A percentile compares a stretch with the other conserved stretches of the same genome.
phyloP scores from a whole-genome alignment of 1,140 invertebrate species.

The Bombus sylvicola region DNA sequence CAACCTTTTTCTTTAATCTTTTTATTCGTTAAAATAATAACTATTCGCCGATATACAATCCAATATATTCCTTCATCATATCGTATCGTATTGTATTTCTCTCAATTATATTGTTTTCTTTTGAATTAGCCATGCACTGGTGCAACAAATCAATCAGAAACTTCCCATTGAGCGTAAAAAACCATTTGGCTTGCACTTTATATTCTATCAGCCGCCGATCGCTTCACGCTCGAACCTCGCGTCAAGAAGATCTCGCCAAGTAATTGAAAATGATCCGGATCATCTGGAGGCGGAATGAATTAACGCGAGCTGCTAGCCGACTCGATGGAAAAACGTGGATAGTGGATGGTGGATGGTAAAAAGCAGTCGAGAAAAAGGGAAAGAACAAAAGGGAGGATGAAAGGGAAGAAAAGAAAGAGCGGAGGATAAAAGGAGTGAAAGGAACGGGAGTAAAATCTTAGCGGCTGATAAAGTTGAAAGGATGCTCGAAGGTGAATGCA shows the following conservation, averaged over 20 bases:
- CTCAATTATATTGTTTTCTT: neutral
- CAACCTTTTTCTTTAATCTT: neutral
- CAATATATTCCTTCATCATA: too few species aligned
- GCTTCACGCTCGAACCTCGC: neutral
- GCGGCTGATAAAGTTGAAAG: constrained; percentile 1
- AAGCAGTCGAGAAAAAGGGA: too few species aligned
- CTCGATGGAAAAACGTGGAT: too few species aligned
- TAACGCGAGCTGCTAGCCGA: neutral
- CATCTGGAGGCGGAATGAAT: neutral
- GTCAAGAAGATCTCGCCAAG: constrained; percentile 3
- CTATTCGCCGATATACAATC: too few species aligned
- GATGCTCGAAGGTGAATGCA: constrained; percentile 9
- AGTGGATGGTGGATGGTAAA: neutral
- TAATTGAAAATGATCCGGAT: constrained; percentile 21
- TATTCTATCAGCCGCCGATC: neutral
- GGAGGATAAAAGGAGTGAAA: neutral
- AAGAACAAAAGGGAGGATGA: neutral
- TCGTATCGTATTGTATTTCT: too few species aligned
- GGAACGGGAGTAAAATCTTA: neutral
- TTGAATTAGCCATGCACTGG: neutral
- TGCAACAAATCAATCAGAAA: neutral
- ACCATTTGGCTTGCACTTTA: neutral
- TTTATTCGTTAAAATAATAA: too few species aligned
- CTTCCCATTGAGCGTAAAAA: neutral
- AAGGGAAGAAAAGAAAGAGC: neutral